Base-by-base conservation (phyloP, 2,113 vertebrate genomes). In the Fregetta grallaria region DNA sequence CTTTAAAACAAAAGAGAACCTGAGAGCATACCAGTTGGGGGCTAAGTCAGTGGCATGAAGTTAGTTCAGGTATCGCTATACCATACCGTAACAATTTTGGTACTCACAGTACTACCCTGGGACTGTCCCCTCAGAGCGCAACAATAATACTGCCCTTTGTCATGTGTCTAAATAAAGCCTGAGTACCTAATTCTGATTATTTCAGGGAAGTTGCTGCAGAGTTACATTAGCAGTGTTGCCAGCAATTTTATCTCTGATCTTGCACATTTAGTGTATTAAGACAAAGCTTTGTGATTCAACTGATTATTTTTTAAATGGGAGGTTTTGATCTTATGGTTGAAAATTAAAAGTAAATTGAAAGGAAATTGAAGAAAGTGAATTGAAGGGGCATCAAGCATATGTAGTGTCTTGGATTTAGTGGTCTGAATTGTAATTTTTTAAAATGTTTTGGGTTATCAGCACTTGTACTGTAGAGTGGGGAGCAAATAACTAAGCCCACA, bases 171-270 rank as follows among this genome's bases (percentile, higher is more conserved):
- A 58, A 59, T 77, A 71, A 73, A 90, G 63, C 17, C 61, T 20
- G 40, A 85, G 29, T 62, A 65, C 74, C 77, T 66, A 89, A 75
- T 94, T 81, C 45, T 70, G 47, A 71, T 78, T 88, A 56, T 61
- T 89, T 67, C 61, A 88, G 36, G 66, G 52, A 81, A 82, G 71
- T 90, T 86, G n/a, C 70, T 79, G 86, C 63, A 70, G 75, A 80
- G 58, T 85, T 86, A 44, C 55, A 76, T 91, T 90, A 94, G 50
- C 88, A 94, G 50, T 10, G 5, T 34, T 90, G 88, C 78, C 74
- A 95, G 77, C 88, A 83, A 23, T 92, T 92, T 95, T 96, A 91
- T 96, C 91, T 96, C 94, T 76, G 81, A 90, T 95, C 91, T 91
- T 94, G 91, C 71, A 86, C 93, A 80, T 94, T 95, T 91, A 50